These are phyloP conservation scores for Neodiprion pinetum DNA, from an alignment of 1,140 invertebrate genomes.

Conservation along the genomic window DNA sequence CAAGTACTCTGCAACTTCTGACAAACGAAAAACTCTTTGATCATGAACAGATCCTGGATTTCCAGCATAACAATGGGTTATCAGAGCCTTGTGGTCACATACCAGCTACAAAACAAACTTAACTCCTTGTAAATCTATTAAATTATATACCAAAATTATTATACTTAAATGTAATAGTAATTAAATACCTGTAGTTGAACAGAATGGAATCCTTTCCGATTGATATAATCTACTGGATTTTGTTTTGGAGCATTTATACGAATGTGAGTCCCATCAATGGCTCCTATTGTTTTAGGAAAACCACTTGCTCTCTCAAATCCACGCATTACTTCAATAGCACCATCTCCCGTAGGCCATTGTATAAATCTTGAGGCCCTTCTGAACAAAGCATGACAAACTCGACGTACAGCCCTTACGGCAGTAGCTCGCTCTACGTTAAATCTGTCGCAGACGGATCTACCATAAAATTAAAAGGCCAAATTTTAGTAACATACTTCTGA, in stretches of 20 bases:
- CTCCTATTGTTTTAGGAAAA: constrained; percentile 28
- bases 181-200: constrained; percentile 29
- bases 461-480: no score
- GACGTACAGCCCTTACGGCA: constrained; percentile 16
- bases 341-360: constrained; percentile 13
- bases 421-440: constrained; percentile 1
- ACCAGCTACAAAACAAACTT: no score
- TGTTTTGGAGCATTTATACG: constrained; percentile 27
- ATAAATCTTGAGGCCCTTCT: constrained; percentile 16
- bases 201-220: constrained; percentile 32
- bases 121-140: no score
- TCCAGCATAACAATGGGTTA: constrained; percentile 20
- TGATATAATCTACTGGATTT: constrained; percentile 27
- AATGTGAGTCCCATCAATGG: constrained; percentile 33
- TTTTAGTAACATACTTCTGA: no score
- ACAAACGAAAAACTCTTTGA: constrained; percentile 25
- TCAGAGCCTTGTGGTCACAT: no score
- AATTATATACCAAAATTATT: no score
- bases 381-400: constrained; percentile 18
- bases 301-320: constrained; percentile 15
- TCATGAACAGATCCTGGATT: constrained; percentile 26
- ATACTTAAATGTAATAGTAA: neutral
- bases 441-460: no score
- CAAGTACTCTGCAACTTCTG: constrained; percentile 10
- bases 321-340: constrained; percentile 6